Conservation (phyloP, 2,113 vertebrate species). For the Galbula dea region DNA sequence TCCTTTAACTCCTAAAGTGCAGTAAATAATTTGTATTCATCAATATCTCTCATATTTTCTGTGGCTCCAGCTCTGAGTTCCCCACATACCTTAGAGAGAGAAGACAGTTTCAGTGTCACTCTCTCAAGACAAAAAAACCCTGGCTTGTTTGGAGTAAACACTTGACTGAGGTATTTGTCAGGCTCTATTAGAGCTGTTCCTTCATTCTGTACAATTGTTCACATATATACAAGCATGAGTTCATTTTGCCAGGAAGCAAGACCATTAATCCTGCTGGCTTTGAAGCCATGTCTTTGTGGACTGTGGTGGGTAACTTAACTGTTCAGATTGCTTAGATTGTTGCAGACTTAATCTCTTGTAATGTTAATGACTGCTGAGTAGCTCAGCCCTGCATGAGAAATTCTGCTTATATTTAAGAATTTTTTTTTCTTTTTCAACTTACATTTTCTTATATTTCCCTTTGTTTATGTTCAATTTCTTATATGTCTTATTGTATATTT, state of each 20-base stretch:
- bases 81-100: background rate
- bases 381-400: background rate
- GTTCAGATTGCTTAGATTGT: background rate
- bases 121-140: background rate
- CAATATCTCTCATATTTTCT: background rate
- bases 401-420: background rate
- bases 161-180: background rate
- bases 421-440: background rate
- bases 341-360: constrained; percentile 2
- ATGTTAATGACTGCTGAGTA: constrained; percentile 3
- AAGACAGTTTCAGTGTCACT: background rate
- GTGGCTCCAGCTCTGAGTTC: background rate
- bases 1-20: background rate
- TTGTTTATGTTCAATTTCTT: background rate
- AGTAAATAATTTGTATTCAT: accelerated
- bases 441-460: background rate
- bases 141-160: background rate
- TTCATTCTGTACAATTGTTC: background rate
- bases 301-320: constrained; percentile 15
- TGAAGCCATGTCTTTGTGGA: constrained; percentile 5
- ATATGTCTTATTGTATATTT: background rate
- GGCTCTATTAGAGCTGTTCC: background rate
- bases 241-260: constrained; percentile 40
- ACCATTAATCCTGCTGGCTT: constrained; percentile 15
- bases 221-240: background rate